Base-by-base conservation (phyloP, 2,888 invertebrate genomes). In the Caenorhabditis sp. region DNA sequence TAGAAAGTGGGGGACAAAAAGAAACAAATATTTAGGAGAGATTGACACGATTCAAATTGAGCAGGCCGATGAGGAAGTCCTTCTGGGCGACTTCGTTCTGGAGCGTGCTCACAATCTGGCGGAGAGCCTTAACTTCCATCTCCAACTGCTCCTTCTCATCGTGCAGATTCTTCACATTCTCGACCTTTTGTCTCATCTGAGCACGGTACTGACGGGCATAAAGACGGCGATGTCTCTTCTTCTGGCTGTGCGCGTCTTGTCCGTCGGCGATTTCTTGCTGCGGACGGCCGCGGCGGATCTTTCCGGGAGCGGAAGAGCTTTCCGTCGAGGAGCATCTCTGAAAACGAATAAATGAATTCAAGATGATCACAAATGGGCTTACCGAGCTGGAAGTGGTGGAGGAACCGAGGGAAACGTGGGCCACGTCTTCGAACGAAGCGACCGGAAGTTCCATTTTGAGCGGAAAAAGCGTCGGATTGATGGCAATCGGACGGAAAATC, bases 201-300 rank as follows among this genome's bases (percentile, higher is more conserved):
- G 66, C 66, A 52, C 83, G 65, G 58, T 83, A 83, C 52, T 82
- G 68, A 5, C 83, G 48, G 41, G 83, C 83, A 39, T 83, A 83
- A 17, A 82, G 52, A 30, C 83, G 58, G 6, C 83, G 70, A 52
- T 82, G 79, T 26, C 75, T 65, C 43, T 79, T 79, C 55, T 82
- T 82, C 35, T 82, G 81, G n/a, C 79, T 79, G n/a, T 76, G 66
- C n/a, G 81, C 78, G 43, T 83, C 83, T 9, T 70, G 65, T 5
- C 66, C 72, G 55, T 83, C 81, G 4, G 77, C 78, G 48, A 83
- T 82, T 20, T 82, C 78, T 68, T 83, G 83, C 59, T 83, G 83
- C 30, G 83, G 83, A n/a, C 83, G 78, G 13, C 83, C 83, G 22
- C 83, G 65, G 13, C 71, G 66, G 39, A 78, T 68, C 17, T 70